Conservation (phyloP, 2,113 vertebrate genomes). For the Mionectes macconnelli region DNA sequence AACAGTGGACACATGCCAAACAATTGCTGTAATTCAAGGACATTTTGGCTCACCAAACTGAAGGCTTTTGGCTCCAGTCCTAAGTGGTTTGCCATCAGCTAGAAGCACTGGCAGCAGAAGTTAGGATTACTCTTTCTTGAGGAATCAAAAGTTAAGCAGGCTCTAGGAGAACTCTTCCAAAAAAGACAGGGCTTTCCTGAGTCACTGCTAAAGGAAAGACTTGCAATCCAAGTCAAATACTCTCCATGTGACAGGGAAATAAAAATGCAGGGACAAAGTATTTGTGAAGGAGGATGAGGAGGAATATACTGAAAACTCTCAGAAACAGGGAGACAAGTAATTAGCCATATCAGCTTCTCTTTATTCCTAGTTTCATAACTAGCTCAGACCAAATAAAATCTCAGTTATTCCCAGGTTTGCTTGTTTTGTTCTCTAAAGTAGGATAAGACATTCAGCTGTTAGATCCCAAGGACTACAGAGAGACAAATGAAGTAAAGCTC, state of each 20-base stretch:
- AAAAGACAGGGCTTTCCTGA: not conserved
- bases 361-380: not conserved
- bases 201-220: not conserved
- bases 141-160: not conserved
- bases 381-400: not conserved
- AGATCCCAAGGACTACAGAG: not conserved
- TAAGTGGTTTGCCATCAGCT: slow-evolving; percentile 17
- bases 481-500: not conserved
- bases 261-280: not conserved
- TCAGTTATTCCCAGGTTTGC: not conserved
- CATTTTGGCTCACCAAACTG: slow-evolving; percentile 28
- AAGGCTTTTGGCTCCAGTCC: slow-evolving; percentile 27
- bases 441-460: not conserved
- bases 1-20: slow-evolving; percentile 55
- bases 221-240: not conserved
- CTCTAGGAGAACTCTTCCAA: not conserved
- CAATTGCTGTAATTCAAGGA: slow-evolving; percentile 44
- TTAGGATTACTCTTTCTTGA: not conserved
- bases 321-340: not conserved
- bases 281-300: not conserved
- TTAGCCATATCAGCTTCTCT: not conserved
- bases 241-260: not conserved
- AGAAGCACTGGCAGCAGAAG: slow-evolving; percentile 12
- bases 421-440: not conserved
- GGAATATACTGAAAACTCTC: not conserved